Base-by-base conservation (phyloP, 37 sponge, comb jelly and placozoan species). In the Ianthella basta region DNA sequence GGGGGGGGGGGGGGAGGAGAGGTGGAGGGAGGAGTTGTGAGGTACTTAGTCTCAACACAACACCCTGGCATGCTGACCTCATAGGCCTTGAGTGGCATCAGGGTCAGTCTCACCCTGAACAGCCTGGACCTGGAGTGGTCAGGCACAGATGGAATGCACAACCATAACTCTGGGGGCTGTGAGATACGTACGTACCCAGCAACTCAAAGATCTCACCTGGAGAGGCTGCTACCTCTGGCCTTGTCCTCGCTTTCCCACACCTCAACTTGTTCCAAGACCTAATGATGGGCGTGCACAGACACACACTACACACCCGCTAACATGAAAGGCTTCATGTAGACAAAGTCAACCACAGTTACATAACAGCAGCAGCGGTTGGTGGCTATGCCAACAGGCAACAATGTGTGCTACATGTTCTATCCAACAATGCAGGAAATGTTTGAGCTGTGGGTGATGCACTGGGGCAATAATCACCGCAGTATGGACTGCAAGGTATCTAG, bases 221-320 rank as follows among this genome's bases (percentile, higher is more conserved):
- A 55, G 12, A 39, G 33, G 33, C 24, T 29, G 72, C 72, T 79
- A 23, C 91, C 84, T 27, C 83, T 63, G 56, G 72, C 87, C 50
- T 63, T 67, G 24, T 50, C 75, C 30, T 88, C 38, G 32, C 84
- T 37, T 56, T 95, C 96, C 91, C 89, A 91, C 38, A 97, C 96
- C 41, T 97, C 95, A 39, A 88, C 83, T 50, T 90, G 84, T 74
- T 98, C 95, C 56, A 96, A 85, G 44, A 98, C 98, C 91, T 98
- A 79, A 33, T 15, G 73, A 27, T 24, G 0, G n/a, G 72, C 5
- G 20, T 70, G 33, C 72, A 36, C 72, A 70, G 4, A 34, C 8
- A 6, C 72, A 29, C 36, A 70, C 20, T 34, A 35, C 29, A 32
- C 21, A 70, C 72, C 5, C 33, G 37, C 64, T 13, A 3, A 61